Percentiles rank a stretch among this genome's conserved stretches.
phyloP scores from a whole-genome alignment of 2,888 invertebrate genomes.

The Oscheius sp. region DNA sequence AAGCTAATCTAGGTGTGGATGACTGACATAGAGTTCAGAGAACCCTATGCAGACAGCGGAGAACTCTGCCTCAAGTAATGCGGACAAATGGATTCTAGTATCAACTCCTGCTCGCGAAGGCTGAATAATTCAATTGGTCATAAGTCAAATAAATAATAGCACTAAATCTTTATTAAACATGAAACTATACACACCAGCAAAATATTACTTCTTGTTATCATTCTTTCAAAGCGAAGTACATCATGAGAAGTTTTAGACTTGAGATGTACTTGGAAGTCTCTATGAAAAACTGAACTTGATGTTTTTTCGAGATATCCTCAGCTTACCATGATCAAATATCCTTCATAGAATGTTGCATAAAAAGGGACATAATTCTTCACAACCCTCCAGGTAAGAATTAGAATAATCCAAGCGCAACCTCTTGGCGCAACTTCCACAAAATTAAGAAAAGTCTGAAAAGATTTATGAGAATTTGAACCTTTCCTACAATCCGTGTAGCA shows the following conservation, averaged over 20 bases:
- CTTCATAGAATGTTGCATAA: conserved; percentile 7
- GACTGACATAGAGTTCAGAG: no score
- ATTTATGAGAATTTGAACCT: not conserved
- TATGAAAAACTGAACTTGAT: not conserved
- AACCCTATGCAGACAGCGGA: no score
- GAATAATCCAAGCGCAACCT: conserved; percentile 4
- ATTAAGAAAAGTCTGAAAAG: not conserved
- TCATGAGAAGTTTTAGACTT: not conserved
- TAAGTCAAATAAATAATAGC: no score
- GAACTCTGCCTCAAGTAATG: no score
- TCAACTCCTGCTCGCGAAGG: no score
- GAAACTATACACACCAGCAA: no score
- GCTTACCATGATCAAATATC: conserved; percentile 10
- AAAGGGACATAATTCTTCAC: not conserved
- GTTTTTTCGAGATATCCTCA: not conserved
- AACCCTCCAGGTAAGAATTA: conserved; percentile 5
- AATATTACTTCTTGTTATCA: no score
- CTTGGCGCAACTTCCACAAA: not conserved
- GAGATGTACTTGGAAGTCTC: conserved; percentile 13
- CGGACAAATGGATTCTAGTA: no score
- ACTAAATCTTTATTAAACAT: no score
- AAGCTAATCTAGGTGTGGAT: no score
- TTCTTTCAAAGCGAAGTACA: not conserved
- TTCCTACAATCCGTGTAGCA: not conserved
- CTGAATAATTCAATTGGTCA: no score